These are phyloP conservation scores for Anthoptus insignis DNA, from an alignment of 2,888 invertebrate species.

Conservation along the genomic window DNA sequence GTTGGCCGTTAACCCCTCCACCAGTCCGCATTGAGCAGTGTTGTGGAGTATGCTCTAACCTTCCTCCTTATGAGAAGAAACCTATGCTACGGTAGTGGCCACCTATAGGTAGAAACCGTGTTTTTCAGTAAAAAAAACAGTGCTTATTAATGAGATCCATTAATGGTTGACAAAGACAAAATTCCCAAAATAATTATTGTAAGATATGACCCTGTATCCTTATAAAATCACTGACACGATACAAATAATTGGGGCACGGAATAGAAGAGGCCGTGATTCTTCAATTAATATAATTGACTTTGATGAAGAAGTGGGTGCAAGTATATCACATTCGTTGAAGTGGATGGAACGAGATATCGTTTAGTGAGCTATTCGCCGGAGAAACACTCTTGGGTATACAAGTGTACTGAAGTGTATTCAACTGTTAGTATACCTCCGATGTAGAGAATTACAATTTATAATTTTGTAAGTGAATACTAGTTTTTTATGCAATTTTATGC, in stretches of 20 bases:
- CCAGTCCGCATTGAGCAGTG: too few relatives aligned
- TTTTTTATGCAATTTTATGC: too few relatives aligned
- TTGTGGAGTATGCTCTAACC: too few relatives aligned
- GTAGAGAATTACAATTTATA: neutral
- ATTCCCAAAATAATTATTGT: too few relatives aligned
- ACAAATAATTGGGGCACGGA: constrained; percentile 20
- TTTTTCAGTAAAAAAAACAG: too few relatives aligned
- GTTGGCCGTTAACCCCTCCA: too few relatives aligned
- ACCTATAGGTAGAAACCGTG: too few relatives aligned
- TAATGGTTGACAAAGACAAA: too few relatives aligned
- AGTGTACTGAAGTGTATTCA: neutral
- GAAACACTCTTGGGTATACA: neutral
- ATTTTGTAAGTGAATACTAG: neutral
- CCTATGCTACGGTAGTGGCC: too few relatives aligned
- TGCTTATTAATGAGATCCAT: too few relatives aligned
- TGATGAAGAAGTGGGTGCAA: constrained; percentile 39
- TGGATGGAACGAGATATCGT: constrained; percentile 7
- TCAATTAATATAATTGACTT: constrained; percentile 39
- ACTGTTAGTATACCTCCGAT: neutral
- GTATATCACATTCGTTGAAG: constrained; percentile 18
- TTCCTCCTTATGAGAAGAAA: too few relatives aligned
- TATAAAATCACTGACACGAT: neutral
- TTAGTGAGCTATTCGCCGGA: neutral
- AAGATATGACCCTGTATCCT: too few relatives aligned
- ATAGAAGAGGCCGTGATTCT: constrained; percentile 30